A percentile compares a stretch with the other conserved stretches of the same genome.
Conservation (phyloP, 64 coral and sea anemone species). For the Hydrozoanthus tunicans region DNA sequence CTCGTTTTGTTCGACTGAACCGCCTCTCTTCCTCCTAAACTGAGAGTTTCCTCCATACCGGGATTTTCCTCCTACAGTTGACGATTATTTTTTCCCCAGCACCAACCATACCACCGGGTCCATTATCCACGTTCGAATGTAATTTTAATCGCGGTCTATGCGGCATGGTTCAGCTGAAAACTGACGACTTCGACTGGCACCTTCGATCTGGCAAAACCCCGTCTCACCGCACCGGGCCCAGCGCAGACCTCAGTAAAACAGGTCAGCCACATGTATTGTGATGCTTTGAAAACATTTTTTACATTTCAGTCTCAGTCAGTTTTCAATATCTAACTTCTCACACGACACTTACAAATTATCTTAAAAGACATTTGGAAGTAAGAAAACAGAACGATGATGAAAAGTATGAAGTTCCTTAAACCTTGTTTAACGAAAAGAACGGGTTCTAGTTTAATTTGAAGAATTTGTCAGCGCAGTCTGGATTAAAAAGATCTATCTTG, state of each 20-base stretch:
- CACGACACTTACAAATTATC: not conserved
- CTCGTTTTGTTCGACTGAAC: not conserved
- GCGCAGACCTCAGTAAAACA: not conserved
- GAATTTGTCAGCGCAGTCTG: too few species aligned
- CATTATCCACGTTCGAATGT: not conserved
- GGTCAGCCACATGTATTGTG: not conserved
- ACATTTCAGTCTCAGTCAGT: not conserved
- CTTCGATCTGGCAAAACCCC: slow-evolving; percentile 21
- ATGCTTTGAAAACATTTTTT: not conserved
- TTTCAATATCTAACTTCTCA: not conserved
- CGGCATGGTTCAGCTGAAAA: slow-evolving; percentile 42
- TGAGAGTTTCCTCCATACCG: not conserved
- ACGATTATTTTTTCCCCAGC: not conserved
- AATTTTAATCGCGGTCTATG: slow-evolving; percentile 22
- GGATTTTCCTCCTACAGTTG: too few species aligned
- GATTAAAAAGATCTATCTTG: too few species aligned
- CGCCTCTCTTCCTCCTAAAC: not conserved
- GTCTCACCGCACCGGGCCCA: slow-evolving; percentile 10
- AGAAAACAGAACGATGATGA: too few species aligned
- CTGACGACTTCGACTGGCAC: slow-evolving; percentile 37
- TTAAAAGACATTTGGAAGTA: too few species aligned
- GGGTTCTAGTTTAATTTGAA: too few species aligned
- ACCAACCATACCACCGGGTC: not conserved
- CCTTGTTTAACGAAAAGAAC: too few species aligned
- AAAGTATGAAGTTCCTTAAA: too few species aligned